These are phyloP conservation scores for Caenorhabditis sp. DNA, from an alignment of 2,888 invertebrate genomes.

Conservation along the genomic window DNA sequence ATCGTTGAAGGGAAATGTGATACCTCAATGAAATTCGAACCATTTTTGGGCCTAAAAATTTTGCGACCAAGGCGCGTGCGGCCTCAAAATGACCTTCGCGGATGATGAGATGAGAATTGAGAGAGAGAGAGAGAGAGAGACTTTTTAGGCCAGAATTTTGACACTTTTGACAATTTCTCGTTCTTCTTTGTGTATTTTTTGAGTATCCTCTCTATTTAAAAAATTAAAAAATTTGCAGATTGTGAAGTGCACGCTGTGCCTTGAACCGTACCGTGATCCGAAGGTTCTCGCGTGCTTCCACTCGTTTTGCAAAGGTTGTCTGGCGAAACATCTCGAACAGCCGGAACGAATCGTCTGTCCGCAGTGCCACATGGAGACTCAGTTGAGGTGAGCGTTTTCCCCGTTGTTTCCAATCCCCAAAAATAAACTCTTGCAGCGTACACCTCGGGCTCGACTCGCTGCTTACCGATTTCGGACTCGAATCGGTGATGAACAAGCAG, in stretches of 20 bases:
- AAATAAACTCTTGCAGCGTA: slow-evolving; percentile 50
- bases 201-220: background rate
- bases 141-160: background rate
- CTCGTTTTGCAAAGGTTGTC: slow-evolving; percentile 88
- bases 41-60: no score
- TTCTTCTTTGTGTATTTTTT: background rate
- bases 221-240: slow-evolving; percentile 51
- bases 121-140: no score
- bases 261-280: slow-evolving; percentile 85
- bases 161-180: background rate
- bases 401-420: background rate
- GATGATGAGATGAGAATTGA: no score
- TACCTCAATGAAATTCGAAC: no score
- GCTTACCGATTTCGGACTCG: slow-evolving; percentile 82
- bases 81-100: no score
- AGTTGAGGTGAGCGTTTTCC: slow-evolving; percentile 82
- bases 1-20: no score
- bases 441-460: slow-evolving; percentile 83
- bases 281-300: slow-evolving; percentile 88
- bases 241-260: slow-evolving; percentile 73
- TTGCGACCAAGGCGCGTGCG: no score
- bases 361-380: slow-evolving; percentile 82
- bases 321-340: slow-evolving; percentile 83
- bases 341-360: slow-evolving; percentile 85
- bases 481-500: slow-evolving; percentile 66